Conservation (phyloP, 2,113 vertebrate genomes). For the Tenebrosternarchus preto region DNA sequence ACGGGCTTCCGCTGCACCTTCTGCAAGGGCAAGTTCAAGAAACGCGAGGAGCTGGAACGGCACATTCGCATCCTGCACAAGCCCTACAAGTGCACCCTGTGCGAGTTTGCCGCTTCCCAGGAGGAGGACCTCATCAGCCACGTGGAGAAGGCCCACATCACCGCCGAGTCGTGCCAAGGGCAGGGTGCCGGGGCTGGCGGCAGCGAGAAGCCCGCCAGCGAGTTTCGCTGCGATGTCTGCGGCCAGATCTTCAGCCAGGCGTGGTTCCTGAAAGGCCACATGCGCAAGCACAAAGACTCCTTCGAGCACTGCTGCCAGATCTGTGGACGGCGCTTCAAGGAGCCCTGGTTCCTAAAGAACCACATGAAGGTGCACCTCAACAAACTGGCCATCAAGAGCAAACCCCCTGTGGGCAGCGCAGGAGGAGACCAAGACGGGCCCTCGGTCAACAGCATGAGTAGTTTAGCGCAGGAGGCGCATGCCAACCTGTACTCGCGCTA, state of each 20-base stretch:
- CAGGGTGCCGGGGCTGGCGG: conserved; percentile 79
- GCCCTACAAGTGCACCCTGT: conserved; percentile 98
- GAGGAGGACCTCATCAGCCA: conserved; percentile 98
- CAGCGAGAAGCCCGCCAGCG: conserved; percentile 83
- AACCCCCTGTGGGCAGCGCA: conserved; percentile 72
- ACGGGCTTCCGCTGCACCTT: conserved; percentile 95
- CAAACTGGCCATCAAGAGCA: conserved; percentile 94
- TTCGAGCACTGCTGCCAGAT: conserved; percentile 99
- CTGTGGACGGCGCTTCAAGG: conserved; percentile 96
- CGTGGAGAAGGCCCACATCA: conserved; percentile 98
- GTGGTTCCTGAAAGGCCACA: conserved; percentile 99
- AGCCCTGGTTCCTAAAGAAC: conserved; percentile 99
- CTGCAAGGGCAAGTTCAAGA: conserved; percentile 99
- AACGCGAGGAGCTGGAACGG: conserved; percentile 93
- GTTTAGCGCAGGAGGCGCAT: conserved; percentile 91
- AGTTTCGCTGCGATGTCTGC: conserved; percentile 96
- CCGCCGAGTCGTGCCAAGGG: conserved; percentile 89
- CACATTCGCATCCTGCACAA: conserved; percentile 98
- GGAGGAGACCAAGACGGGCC: conserved; percentile 70
- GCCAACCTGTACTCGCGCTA: conserved; percentile 95
- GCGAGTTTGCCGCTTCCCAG: conserved; percentile 94
- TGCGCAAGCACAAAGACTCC: conserved; percentile 99
- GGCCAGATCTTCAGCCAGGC: conserved; percentile 98
- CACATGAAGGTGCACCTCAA: conserved; percentile 99
- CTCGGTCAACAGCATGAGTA: conserved; percentile 80